A percentile compares a stretch with the other conserved stretches of the same genome.
Conservation (phyloP, 2,113 vertebrate genomes). For the Monopterus albus region DNA sequence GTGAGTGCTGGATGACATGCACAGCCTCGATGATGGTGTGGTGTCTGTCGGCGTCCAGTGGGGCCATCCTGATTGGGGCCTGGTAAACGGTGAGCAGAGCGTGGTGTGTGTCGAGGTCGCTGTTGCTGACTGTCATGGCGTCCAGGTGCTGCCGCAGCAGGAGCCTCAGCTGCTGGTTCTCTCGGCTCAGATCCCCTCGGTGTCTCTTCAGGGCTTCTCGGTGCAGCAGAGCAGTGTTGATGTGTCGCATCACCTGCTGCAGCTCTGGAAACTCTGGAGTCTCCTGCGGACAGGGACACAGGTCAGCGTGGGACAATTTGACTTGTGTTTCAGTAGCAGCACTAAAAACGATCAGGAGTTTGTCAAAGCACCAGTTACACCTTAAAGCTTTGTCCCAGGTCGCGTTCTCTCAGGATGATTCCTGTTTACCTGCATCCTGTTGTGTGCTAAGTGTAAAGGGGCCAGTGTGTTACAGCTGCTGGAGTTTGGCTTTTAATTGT, state of each 20-base stretch:
- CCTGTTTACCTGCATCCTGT: too few relatives aligned
- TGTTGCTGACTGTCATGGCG: conserved; percentile 6
- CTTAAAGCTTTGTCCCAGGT: too few relatives aligned
- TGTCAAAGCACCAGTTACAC: too few relatives aligned
- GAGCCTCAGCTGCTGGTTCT: conserved; percentile 45
- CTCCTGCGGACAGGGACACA: conserved; percentile 1
- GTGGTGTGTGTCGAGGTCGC: not conserved
- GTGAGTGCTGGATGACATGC: not conserved
- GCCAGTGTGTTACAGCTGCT: too few relatives aligned
- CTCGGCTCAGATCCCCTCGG: not conserved
- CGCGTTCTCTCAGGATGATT: too few relatives aligned
- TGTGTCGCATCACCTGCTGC: not conserved
- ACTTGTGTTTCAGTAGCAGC: too few relatives aligned
- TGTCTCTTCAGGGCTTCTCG: conserved; percentile 1
- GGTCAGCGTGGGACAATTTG: not conserved
- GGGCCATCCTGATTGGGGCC: not conserved
- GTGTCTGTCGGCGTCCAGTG: accelerated
- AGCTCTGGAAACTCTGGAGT: not conserved
- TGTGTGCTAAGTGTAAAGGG: too few relatives aligned
- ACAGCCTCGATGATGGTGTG: not conserved
- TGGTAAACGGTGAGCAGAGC: not conserved
- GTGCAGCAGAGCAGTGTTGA: not conserved
- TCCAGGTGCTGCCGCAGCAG: conserved; percentile 37
- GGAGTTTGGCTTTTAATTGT: too few relatives aligned
- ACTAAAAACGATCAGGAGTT: too few relatives aligned